Evolutionary conservation across 2,797 vertebrate species (phyloP), one percentile per base, ranked within the genome.

Genomic region (Pithecia hirsuta): DNA sequence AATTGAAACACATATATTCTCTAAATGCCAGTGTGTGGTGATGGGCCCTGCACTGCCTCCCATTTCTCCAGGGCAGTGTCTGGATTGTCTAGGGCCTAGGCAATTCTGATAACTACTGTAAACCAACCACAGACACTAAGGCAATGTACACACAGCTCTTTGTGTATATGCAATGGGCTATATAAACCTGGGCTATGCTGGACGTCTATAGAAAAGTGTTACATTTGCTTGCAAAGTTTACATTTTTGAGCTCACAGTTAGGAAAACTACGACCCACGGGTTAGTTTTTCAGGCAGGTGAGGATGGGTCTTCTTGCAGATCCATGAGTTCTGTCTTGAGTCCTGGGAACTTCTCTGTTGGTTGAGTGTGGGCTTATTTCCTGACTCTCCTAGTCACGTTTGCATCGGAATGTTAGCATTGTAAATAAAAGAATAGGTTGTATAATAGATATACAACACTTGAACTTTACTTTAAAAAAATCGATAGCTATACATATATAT

Each of bases 391-490:
- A 36, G 81, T 95, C 95, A 61, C 46, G 90, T 98, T 97, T 94
- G 97, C 97, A 96, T 98, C 57, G 91, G 95, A 97, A 96, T 98
- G 98, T 98, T 98, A 98, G 98, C 89, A 91, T 97, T 99, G 98
- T 98, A 98, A 98, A 99, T 98, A 98, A 98, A 96, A 98, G 83
- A 80, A 95, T 98, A 98, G 98, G 97, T 97, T 98, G 97, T 98
- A 97, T 98, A 94, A 64, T 91, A 97, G 98, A 98, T 44, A 90
- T 97, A 96, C 39, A 64, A 98, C 98, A 97, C 98, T 98, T 98
- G 98, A 97, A 91, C 93, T 98, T 98, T 98, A 98, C 98, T 98
- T 99, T 98, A 92, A 96, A 93, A 92, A 95, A 95, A 48, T 93
- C 22, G 97, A 95, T 2, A 98, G 97, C 67, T 96, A 96, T 97